These are phyloP conservation scores for Onthophagus taurus DNA, from an alignment of 1,140 invertebrate genomes.

Conservation along the genomic window DNA sequence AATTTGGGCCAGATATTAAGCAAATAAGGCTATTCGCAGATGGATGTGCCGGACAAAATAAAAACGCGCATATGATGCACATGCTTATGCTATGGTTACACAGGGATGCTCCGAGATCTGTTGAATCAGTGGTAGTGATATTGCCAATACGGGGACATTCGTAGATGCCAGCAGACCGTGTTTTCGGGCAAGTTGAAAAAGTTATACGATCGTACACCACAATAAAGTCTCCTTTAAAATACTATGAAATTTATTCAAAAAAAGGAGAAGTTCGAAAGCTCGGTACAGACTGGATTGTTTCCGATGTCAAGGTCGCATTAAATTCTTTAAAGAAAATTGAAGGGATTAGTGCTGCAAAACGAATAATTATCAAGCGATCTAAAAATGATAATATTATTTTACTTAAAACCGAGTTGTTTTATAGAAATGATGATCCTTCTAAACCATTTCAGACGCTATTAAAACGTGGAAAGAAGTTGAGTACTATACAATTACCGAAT, in stretches of 20 bases:
- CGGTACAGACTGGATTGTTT: constrained; percentile 1
- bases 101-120: background rate
- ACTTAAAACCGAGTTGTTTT: constrained; percentile 9
- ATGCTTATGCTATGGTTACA: background rate
- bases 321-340: constrained; percentile 6
- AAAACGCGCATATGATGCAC: constrained; percentile 1
- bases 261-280: background rate
- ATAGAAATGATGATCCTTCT: constrained; percentile 9
- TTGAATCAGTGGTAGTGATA: background rate
- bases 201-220: constrained; percentile 11
- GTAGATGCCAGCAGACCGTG: constrained; percentile 25
- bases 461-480: constrained; percentile 6
- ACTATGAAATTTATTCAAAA: constrained; percentile 5
- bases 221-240: constrained; percentile 6
- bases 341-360: background rate
- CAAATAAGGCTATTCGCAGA: background rate
- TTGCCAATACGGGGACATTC: constrained; percentile 4
- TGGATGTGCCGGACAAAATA: background rate
- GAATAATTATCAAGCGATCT: constrained; percentile 11
- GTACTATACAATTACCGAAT: constrained; percentile 7
- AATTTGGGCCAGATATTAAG: constrained; percentile 9
- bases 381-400: constrained; percentile 1
- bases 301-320: background rate
- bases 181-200: constrained; percentile 26
- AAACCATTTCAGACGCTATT: constrained; percentile 13